Base-by-base conservation (phyloP, 1,140 invertebrate species). In the Lepidurus apus region DNA sequence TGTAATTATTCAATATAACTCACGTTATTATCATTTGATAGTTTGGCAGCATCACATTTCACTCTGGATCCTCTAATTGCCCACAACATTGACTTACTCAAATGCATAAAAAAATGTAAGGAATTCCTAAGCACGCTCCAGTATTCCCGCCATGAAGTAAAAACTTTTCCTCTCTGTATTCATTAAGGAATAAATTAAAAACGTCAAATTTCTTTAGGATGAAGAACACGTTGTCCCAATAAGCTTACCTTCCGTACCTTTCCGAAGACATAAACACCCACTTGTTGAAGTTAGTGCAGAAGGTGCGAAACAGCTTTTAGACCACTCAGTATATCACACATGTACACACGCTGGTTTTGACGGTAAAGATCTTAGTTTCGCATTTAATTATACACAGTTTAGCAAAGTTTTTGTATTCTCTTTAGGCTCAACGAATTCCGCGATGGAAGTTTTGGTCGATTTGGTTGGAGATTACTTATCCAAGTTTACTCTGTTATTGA, bases 121-220 rank as follows among this genome's bases (percentile, higher is more conserved):
- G 21, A 65, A 17, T 65, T 65, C 13, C 53, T 65, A 13, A 65
- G 21, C 53, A 65, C 13, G 8, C 53, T 65, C 53, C 53, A 65
- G 13, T n/a, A 65, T 17, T 65, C 53, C 53, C 53, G 53, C 3
- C 53, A 65, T 65, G 53, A 65, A 65, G 53, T 65, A 65, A 65
- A 65, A 65, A 0, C 13, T 13, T n/a, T 10, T 65, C 13, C 21
- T 65, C 21, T 17, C 53, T 17, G 21, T 1, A 11, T 65, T 9
- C 53, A 13, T 7, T 65, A 65, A 47, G 3, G 5, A 11, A 34
- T 34, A 34, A 17, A 47, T 6, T 11, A 3, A 47, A 47, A 47
- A 47, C 5, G 0, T 47, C 26, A 47, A 3, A 0, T 47, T 6
- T 21, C 9, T 65, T 65, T 65, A 65, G 53, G 4, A 65, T n/a